Evolutionary conservation across 2,113 vertebrate genomes (phyloP).

Genomic region (Chauna torquata): DNA sequence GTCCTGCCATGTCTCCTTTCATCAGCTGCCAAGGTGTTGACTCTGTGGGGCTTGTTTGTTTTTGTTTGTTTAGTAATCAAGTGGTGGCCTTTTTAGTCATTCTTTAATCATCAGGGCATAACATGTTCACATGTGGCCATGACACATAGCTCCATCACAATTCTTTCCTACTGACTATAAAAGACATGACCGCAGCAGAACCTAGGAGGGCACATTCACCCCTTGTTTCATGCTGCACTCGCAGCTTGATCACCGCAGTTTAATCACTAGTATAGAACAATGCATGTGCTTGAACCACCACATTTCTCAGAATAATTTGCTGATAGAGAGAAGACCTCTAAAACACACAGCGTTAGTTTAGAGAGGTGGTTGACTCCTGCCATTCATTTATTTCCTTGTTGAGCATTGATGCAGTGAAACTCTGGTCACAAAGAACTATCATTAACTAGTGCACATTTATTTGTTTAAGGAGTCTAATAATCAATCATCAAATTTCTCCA

Average conservation of each 20-base stretch:
- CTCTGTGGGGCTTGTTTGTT: not conserved
- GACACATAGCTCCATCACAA: not conserved
- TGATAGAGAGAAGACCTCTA: not conserved
- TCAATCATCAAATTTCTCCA: conserved; percentile 78
- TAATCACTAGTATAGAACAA: not conserved
- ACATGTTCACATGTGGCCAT: not conserved
- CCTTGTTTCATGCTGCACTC: not conserved
- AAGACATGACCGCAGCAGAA: not conserved
- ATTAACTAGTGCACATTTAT: conserved; percentile 73
- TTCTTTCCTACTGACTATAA: conserved; percentile 29
- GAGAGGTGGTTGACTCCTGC: not conserved
- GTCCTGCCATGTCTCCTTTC: not conserved
- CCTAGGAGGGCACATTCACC: not conserved
- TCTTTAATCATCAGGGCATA: not conserved
- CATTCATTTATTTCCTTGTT: not conserved
- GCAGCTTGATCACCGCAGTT: not conserved
- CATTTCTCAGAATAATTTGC: not conserved
- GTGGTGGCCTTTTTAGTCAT: not conserved
- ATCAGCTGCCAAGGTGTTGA: not conserved
- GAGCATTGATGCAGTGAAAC: conserved; percentile 36
- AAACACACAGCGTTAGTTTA: not conserved
- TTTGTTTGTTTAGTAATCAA: conserved; percentile 36
- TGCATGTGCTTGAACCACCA: not conserved
- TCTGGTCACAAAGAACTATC: conserved; percentile 46
- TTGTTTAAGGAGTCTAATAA: conserved; percentile 72